Base-by-base conservation (phyloP, 1,140 invertebrate genomes). In the Harlomillsia oculata region DNA sequence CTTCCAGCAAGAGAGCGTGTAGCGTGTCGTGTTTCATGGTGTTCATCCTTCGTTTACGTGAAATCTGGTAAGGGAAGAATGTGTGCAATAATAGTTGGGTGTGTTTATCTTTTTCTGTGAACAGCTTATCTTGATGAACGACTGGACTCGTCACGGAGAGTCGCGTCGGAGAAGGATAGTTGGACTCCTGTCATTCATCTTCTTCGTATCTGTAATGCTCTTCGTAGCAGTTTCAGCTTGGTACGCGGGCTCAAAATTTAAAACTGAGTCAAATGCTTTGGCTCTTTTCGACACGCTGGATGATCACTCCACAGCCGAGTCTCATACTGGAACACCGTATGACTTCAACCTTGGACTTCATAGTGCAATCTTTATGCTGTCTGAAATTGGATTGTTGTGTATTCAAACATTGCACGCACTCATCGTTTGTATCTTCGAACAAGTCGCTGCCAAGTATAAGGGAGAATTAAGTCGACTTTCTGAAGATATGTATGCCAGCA, bases 321-420 rank as follows among this genome's bases (percentile, higher is more conserved):
- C 32, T 36, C 13, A 11, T 34, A 36, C 41, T n/a, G n/a, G n/a
- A 11, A 30, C 20, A 30, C 26, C 52, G 1, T 64, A 60, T 21
- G 58, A 64, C 37, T 64, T 64, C 29, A 58, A 59, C 40, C 52
- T 64, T 26, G 63, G 63, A 20, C 56, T 64, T 6, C 63, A 64
- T 40, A 59, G 51, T 44, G 59, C 56, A 18, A 56, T 64, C 53
- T 64, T 64, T 30, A 64, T 64, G 63, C 45, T 64, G 8, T 61
- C 52, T 1, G 63, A 64, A 59, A 61, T 64, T 34, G 59, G 63
- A 23, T 50, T 64, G 4, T 30, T 64, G 16, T 23, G 54, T 21
- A 57, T 64, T 26, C 63, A 64, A 51, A 61, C 63, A n/a, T 34
- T 64, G 1, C 63, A 64, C 30, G 63, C 56, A 9, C 53, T 64